Base-by-base conservation (phyloP, 2,888 invertebrate genomes). In the Papilio elwesi region DNA sequence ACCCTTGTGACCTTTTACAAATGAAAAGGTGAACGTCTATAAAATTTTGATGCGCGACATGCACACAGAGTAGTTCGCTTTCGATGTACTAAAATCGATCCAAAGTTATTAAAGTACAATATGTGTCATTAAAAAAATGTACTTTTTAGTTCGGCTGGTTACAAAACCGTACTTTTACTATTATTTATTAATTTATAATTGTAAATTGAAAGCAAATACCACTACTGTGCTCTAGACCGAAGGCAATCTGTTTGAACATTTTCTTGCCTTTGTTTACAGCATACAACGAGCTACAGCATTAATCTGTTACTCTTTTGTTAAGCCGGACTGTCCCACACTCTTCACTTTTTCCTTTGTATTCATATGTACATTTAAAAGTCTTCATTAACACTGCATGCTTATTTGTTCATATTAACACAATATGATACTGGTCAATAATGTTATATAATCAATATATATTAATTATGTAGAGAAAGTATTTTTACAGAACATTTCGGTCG, bases 211-310 rank as follows among this genome's bases (percentile, higher is more conserved):
- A 12, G 13, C 12, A 64, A 48, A 12, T 7, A 16, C 7, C 9
- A 7, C 57, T 36, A 26, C 55, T 26, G 26, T 26, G 26, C 26
- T 55, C 57, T 48, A 68, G n/a, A 7, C n/a, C n/a, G 15, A 51
- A 62, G 51, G 49, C 49, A 59, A 62, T 43, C 12, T 43, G 62
- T 36, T 16, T 62, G 51, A 69, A 62, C 52, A 52, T 69, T 68
- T 68, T 62, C 26, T 49, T n/a, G 15, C 38, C 59, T 68, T 68
- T 68, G 16, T 69, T 69, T 69, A 62, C 69, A 62, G 13, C 16
- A 62, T 62, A 51, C 43, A 38, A 43, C 59, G 52, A 52, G 43
- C 62, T 43, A 69, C 51, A 43, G 43, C 51, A 43, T 62, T 68
- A 68, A 68, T 59, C 36, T 68, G n/a, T 59, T 38, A 69, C 43